A percentile compares a stretch with the other conserved stretches of the same genome.
phyloP scores from a whole-genome alignment of 2,797 vertebrate genomes.

The Oceanodroma leucorhoa region DNA sequence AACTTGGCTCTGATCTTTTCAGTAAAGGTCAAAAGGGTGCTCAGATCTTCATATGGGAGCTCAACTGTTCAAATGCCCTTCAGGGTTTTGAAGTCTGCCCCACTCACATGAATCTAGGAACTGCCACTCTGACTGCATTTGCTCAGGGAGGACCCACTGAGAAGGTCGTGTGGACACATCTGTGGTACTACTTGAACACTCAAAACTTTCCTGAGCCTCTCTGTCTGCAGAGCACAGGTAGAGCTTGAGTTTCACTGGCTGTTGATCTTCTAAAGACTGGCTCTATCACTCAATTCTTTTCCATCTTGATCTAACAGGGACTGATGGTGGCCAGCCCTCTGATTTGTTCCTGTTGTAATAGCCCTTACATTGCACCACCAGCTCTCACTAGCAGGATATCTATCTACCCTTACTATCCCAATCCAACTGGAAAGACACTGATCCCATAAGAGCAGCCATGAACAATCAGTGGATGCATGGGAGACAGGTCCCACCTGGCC shows the following conservation, averaged over 20 bases:
- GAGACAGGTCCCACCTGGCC: background rate
- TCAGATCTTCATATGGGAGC: background rate
- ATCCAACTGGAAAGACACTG: background rate
- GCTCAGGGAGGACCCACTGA: background rate
- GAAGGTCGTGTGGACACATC: background rate
- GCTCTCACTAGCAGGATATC: background rate
- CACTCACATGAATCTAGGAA: background rate
- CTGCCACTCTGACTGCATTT: background rate
- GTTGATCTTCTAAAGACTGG: background rate
- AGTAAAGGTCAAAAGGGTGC: slow-evolving; percentile 48
- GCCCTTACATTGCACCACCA: background rate
- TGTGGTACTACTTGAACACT: background rate
- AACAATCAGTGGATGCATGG: too few relatives aligned
- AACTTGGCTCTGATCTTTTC: slow-evolving; percentile 43
- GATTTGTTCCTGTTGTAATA: background rate
- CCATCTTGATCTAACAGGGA: background rate
- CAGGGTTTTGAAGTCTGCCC: background rate
- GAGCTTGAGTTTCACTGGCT: background rate
- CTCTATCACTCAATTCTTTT: background rate
- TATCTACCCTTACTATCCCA: background rate
- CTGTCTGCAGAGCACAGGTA: background rate
- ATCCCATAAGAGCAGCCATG: background rate
- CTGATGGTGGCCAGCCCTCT: background rate
- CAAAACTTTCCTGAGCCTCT: background rate
- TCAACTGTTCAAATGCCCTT: slow-evolving; percentile 16